These are phyloP conservation scores for Ectropis grisescens DNA, from an alignment of 1,140 invertebrate species.

Conservation along the genomic window DNA sequence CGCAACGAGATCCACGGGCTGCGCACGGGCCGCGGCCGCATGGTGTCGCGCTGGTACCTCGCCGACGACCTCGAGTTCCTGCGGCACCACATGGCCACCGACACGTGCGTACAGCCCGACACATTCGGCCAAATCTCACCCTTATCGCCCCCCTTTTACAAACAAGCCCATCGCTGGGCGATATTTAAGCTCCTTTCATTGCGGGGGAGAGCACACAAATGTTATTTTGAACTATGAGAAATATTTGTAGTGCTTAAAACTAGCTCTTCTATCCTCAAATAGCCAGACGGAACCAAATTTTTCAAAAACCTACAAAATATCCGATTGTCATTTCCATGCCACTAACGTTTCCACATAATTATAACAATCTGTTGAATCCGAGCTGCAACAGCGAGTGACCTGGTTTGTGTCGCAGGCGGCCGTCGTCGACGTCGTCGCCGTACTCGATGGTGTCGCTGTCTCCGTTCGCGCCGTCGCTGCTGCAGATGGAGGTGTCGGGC, in stretches of 20 bases:
- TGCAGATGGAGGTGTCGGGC: conserved; percentile 22
- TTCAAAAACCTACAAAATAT: too few relatives aligned
- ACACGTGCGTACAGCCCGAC: conserved; percentile 27
- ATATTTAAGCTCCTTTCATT: too few relatives aligned
- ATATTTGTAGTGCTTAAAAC: too few relatives aligned
- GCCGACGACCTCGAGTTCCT: conserved; percentile 58
- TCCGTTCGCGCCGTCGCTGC: too few relatives aligned
- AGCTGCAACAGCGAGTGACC: background rate
- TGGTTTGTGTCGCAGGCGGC: conserved; percentile 22
- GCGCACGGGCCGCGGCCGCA: conserved; percentile 47
- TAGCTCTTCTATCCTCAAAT: too few relatives aligned
- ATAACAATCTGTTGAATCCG: background rate
- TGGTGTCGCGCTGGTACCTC: conserved; percentile 54
- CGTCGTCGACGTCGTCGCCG: conserved; percentile 22
- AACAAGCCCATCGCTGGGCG: too few relatives aligned
- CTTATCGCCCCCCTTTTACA: too few relatives aligned
- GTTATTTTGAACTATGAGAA: too few relatives aligned
- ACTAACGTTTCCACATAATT: too few relatives aligned
- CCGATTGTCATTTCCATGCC: too few relatives aligned
- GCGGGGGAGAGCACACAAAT: too few relatives aligned
- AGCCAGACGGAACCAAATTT: too few relatives aligned
- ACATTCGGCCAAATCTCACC: background rate
- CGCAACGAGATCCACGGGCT: conserved; percentile 60
- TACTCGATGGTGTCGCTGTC: conserved; percentile 7
- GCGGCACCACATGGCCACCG: conserved; percentile 57